Evolutionary conservation across 2,888 invertebrate species (phyloP), one percentile per base, ranked within the genome.

Genomic region (Drosophila emarginata): DNA sequence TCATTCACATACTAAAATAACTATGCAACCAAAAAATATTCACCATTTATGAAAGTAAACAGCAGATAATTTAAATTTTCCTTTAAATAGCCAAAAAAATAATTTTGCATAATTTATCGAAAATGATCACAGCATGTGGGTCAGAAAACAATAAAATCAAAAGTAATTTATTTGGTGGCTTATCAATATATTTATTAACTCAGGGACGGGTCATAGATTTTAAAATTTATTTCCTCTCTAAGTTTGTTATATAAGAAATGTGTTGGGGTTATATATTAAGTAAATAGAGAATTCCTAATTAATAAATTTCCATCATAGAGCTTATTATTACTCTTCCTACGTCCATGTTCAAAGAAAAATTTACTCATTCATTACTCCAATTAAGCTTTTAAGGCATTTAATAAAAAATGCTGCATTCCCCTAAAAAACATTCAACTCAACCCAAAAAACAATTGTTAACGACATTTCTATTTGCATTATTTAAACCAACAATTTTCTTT

Each of bases 21-120:
- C n/a, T n/a, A n/a, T n/a, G n/a, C n/a, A n/a, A n/a, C n/a, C n/a
- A 45, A 18, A 18, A 45, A 45, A 45, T 18, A 11, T 9, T 18
- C 45, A 40, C 15, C 15, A 40, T 45, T 45, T 45, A 45, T 45
- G 18, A 45, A 45, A 45, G 21, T 45, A 45, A 45, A 21, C 45
- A 45, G 45, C 45, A 12, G 45, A 18, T 21, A 45, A 12, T 45
- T 21, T 11, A 21, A 45, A 45, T 45, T 45, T 21, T 45, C 21
- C 45, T 21, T 45, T 45, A 18, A 15, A 45, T 18, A 3, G 2
- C 9, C 32, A 32, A 32, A 32, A 28, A 32, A 11, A 45, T 26
- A 26, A 45, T 3, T 2, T 9, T 0, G 2, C 4, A 18, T 1
- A 18, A 45, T 2, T 45, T 45, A 40, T 15, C 15, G 7, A 40